phyloP scores from a whole-genome alignment of 2,797 vertebrate species.

The Pipistrellus pipistrellus region DNA sequence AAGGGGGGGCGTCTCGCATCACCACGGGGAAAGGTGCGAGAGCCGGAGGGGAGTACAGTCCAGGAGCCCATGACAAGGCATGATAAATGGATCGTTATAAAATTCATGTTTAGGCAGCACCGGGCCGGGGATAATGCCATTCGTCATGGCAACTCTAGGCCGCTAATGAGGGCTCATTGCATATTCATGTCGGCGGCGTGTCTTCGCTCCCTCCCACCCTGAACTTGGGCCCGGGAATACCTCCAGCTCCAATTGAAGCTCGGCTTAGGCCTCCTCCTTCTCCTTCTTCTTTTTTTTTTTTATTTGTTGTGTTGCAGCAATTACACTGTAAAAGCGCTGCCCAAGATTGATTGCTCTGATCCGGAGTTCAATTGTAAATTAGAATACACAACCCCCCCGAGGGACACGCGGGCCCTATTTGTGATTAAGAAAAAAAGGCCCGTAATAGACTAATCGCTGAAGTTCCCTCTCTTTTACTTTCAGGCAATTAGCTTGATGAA shows the following conservation, averaged over 20 bases:
- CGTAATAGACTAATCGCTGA: conserved; percentile 96
- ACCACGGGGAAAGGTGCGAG: conserved; percentile 86
- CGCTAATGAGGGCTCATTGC: conserved; percentile 93
- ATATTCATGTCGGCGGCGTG: conserved; percentile 90
- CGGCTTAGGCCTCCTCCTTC: conserved; percentile 89
- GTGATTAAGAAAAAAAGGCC: conserved; percentile 99
- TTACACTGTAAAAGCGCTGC: conserved; percentile 96
- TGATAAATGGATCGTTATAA: conserved; percentile 94
- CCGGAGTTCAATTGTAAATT: conserved; percentile 99
- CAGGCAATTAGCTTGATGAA: conserved; percentile 99
- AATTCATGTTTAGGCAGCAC: conserved; percentile 93
- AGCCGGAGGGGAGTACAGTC: conserved; percentile 87
- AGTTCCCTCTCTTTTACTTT: conserved; percentile 97
- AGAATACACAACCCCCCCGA: conserved; percentile 95
- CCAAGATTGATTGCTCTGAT: conserved; percentile 99
- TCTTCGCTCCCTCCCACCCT: conserved; percentile 86
- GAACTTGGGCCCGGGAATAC: conserved; percentile 88
- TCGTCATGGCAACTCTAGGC: conserved; percentile 91
- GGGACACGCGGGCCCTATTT: conserved; percentile 97
- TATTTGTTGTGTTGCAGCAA: conserved; percentile 96
- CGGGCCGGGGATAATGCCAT: conserved; percentile 91
- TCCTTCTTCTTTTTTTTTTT: conserved; percentile 80
- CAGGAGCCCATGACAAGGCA: conserved; percentile 90
- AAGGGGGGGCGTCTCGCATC: conserved; percentile 72
- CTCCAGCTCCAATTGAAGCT: conserved; percentile 89